Base-by-base conservation (phyloP, 2,797 vertebrate species). In the Picus viridis region DNA sequence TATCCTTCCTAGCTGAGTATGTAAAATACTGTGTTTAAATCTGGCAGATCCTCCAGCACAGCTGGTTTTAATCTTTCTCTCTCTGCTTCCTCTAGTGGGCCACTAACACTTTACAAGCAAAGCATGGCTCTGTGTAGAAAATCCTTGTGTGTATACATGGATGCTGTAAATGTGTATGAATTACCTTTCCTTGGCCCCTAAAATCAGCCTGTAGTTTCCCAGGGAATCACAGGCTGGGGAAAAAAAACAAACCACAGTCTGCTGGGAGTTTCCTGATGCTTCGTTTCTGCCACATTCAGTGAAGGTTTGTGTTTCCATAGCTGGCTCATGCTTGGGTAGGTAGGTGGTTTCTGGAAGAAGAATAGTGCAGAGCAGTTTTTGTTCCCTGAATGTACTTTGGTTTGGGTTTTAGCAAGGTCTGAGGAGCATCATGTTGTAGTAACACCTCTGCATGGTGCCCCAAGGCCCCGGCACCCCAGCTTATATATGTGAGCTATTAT, bases 31-130 rank as follows among this genome's bases (percentile, higher is more conserved):
- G 22, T 0, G 3, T 79, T 84, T 88, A 49, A 27, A 82, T 74
- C 43, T 39, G 54, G 16, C 73, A 57, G 24, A 32, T 84, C 29
- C 20, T 84, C 22, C 58, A 36, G 27, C 83, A 69, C 43, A 88
- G 57, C 57, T 91, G 73, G 17, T 83, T 95, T 88, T 86, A 85
- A 69, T 65, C n/a, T 79, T 88, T 24, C 11, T 29, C 15, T 74
- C 20, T 86, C 54, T 10, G 87, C 67, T 91, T 72, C 49, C 6
- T 0, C 49, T 51, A 51, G 23, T 53, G 45, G 53, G 56, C 34
- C 29, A 20, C 71, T 75, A 72, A 65, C n/a, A 22, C n/a, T 78
- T 90, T 16, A 65, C 17, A 77, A 81, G 80, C 34, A 75, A 86
- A 90, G 34, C 47, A 20, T n/a, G 18, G 39, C 15, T 88, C 57